A percentile compares a stretch with the other conserved stretches of the same genome.
Conservation (phyloP, 1,140 invertebrate species). For the Trachelipus rathkii region DNA sequence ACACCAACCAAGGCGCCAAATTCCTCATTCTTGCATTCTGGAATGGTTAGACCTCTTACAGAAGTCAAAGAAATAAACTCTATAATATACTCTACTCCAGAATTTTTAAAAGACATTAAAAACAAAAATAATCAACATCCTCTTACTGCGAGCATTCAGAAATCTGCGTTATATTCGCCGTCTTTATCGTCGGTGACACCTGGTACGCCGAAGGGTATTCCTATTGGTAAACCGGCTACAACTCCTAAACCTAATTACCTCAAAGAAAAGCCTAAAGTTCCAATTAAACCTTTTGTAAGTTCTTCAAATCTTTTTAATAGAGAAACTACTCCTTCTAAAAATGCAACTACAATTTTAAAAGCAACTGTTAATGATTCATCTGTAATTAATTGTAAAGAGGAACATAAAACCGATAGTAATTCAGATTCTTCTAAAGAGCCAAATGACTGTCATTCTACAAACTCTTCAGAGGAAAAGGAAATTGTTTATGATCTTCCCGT, state of each 20-base stretch:
- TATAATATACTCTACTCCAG: slow-evolving; percentile 29
- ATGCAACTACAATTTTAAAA: too few species aligned
- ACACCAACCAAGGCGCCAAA: slow-evolving; percentile 17
- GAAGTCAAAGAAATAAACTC: slow-evolving; percentile 25
- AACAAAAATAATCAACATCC: slow-evolving; percentile 23
- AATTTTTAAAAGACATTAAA: slow-evolving; percentile 35
- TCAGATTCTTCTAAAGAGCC: too few species aligned
- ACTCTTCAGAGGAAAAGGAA: slow-evolving; percentile 4
- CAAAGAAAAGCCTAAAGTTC: slow-evolving; percentile 44
- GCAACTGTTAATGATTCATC: too few species aligned
- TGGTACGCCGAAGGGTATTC: slow-evolving; percentile 25
- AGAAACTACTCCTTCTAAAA: neutral
- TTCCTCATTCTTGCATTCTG: slow-evolving; percentile 31
- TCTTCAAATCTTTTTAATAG: neutral
- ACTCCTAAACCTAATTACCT: slow-evolving; percentile 44
- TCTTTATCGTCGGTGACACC: slow-evolving; percentile 20
- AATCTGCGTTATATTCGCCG: slow-evolving; percentile 39
- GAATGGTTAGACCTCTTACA: neutral
- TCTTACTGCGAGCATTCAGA: slow-evolving; percentile 38
- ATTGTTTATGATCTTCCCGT: slow-evolving; percentile 22
- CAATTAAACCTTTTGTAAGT: slow-evolving; percentile 32
- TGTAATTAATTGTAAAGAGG: too few species aligned
- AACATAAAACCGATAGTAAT: too few species aligned
- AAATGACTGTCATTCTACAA: neutral
- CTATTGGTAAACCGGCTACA: slow-evolving; percentile 37